Evolutionary conservation across 2,113 vertebrate species (phyloP).

Genomic region (Abramis brama): DNA sequence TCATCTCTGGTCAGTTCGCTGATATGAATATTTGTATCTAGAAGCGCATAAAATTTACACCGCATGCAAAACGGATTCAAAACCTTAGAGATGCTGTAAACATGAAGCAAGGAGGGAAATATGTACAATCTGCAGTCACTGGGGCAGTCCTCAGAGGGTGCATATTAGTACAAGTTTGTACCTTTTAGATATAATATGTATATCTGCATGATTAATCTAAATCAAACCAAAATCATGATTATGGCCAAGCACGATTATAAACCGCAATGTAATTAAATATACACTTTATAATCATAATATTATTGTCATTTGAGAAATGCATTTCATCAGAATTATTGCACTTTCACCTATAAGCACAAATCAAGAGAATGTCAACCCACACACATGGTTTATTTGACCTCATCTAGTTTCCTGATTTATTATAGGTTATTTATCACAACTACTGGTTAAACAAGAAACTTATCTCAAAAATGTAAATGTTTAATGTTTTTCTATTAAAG

Average conservation of each 20-base stretch:
- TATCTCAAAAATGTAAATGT: no score
- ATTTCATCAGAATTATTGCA: no score
- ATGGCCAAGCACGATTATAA: not conserved
- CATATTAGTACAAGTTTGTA: not conserved
- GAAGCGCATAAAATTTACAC: not conserved
- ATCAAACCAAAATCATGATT: not conserved
- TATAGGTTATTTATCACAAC: no score
- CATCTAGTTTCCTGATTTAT: no score
- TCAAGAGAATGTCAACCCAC: no score
- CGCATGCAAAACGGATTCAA: not conserved
- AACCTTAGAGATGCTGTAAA: not conserved
- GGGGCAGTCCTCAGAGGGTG: not conserved
- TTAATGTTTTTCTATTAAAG: no score
- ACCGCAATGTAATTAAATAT: not conserved
- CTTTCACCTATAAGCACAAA: no score
- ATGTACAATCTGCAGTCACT: not conserved
- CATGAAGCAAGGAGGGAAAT: not conserved
- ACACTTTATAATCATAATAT: no score
- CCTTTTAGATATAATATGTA: not conserved
- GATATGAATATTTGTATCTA: not conserved
- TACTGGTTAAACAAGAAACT: no score
- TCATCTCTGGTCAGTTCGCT: slow-evolving; percentile 43
- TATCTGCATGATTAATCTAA: not conserved
- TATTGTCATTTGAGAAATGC: no score
- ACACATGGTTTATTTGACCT: no score